Conservation (phyloP, 2,888 invertebrate species). For the Geophilus truncorum region DNA sequence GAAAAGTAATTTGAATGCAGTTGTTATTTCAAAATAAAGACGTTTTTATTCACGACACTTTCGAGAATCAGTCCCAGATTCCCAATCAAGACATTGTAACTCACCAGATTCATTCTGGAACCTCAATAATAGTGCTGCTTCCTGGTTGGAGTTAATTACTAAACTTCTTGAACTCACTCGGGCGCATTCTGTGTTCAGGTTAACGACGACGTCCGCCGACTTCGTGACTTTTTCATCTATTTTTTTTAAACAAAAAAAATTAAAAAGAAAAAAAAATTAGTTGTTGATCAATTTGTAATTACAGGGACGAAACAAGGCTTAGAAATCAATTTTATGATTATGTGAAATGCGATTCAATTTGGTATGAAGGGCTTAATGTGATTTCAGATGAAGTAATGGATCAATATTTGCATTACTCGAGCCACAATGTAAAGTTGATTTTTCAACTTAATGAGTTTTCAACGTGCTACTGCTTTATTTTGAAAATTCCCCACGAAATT, state of each 20-base stretch:
- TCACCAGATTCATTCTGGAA: constrained; percentile 50
- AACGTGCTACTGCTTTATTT: background rate
- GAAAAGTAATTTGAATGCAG: too few species aligned
- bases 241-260: too few species aligned
- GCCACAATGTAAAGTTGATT: background rate
- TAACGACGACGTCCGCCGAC: constrained; percentile 65
- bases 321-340: background rate
- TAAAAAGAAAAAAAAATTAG: background rate
- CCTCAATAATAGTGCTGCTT: constrained; percentile 65
- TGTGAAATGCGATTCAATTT: background rate
- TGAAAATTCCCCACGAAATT: background rate
- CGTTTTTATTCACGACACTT: too few species aligned
- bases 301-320: background rate
- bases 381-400: constrained; percentile 7
- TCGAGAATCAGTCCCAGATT: too few species aligned
- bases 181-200: constrained; percentile 65
- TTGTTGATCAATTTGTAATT: background rate
- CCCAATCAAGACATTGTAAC: too few species aligned
- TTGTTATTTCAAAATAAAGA: too few species aligned
- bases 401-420: background rate
- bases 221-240: constrained; percentile 43
- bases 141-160: constrained; percentile 66
- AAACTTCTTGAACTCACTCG: constrained; percentile 64
- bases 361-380: background rate
- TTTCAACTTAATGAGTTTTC: background rate